Evolutionary conservation across 2,113 vertebrate genomes (phyloP).

Genomic region (Bos taurus): ARS-UCD2.0 NC_037337.1:43326001-43326500

Average conservation of each 20-base stretch:
- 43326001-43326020: background rate
- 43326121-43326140: background rate
- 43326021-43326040: background rate
- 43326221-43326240: background rate
- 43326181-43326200: background rate
- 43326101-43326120: background rate
- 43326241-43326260: background rate
- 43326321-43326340: too few relatives aligned
- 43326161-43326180: background rate
- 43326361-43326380: too few relatives aligned
- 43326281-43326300: background rate
- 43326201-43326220: constrained; percentile 18
- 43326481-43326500: too few relatives aligned
- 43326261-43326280: background rate
- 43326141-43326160: background rate
- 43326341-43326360: too few relatives aligned
- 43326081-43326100: background rate
- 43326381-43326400: too few relatives aligned
- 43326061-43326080: constrained; percentile 17
- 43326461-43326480: too few relatives aligned
- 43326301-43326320: too few relatives aligned
- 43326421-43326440: too few relatives aligned
- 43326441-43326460: too few relatives aligned
- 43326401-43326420: too few relatives aligned
- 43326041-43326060: background rate